Base-by-base conservation (phyloP, 1,140 invertebrate genomes). In the Oppia nitens region DNA sequence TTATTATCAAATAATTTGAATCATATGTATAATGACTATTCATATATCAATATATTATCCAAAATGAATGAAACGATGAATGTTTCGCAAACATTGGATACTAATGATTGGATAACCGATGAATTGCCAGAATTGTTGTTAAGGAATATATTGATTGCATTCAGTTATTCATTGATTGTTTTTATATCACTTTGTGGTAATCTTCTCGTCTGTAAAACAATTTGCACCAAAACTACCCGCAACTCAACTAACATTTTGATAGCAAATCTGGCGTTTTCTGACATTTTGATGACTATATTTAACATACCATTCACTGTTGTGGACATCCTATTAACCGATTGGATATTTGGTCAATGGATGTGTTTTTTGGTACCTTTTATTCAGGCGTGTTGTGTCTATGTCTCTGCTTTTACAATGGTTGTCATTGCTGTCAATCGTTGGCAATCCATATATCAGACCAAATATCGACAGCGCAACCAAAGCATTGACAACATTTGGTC, bases 211-310 rank as follows among this genome's bases (percentile, higher is more conserved):
- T 55, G 54, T 32, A n/a, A 21, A 21, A 40, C 28, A 23, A 21
- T 27, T 21, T 1, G n/a, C 12, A 14, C 12, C 54, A 48, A 55
- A 47, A 21, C 9, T 20, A 20, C 3, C 4, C 17, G 23, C 6
- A 55, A 55, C 28, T 55, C 45, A 11, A 90, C 86, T 1, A 90
- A 89, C 66, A 84, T 83, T 66, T 87, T 89, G 67, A 88, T 90
- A 61, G 80, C 81, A 60, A 90, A 89, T 70, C 71, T 91, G 55
- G 85, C 87, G 0, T 71, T 89, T 9, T 84, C 85, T 24, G 87
- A 91, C 68, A 80, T 91, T 21, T 70, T 88, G 27, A 87, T 90
- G 79, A 82, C 85, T 0, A 63, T 88, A 1, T 80, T 90, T 61
- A 90, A 87, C 67, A 80, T 90, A 20, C 87, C 87, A 1, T 88